Evolutionary conservation across 2,113 vertebrate genomes (phyloP).

Genomic region (Pogonocichla stellata): DNA sequence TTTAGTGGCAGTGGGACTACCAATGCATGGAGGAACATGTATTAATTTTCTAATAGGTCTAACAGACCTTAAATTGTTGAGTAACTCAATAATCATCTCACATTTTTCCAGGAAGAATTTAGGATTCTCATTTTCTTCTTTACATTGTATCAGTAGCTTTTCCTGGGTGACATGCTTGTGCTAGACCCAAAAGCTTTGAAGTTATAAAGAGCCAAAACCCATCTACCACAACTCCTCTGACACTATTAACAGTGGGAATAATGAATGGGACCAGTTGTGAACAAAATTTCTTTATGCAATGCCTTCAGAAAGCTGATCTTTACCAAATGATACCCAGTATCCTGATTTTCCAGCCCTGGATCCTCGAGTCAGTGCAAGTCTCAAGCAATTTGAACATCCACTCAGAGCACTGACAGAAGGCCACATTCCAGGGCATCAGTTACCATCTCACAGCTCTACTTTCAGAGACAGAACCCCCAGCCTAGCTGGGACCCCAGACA

Average conservation of each 20-base stretch:
- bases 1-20: neutral
- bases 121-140: neutral
- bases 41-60: neutral
- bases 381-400: neutral
- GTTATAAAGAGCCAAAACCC: neutral
- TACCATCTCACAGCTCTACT: neutral
- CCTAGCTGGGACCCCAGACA: too few species aligned
- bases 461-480: neutral
- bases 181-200: neutral
- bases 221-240: neutral
- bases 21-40: neutral
- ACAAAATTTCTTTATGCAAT: neutral
- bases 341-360: neutral
- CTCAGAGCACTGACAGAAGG: neutral
- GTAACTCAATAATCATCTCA: neutral
- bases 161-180: neutral
- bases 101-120: neutral
- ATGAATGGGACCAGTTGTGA: fast-evolving
- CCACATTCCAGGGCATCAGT: neutral
- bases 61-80: neutral
- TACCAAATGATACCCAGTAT: neutral
- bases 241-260: neutral
- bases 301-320: neutral
- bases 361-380: neutral
- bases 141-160: neutral